Conservation (phyloP, 2,797 vertebrate genomes). For the Emys orbicularis region DNA sequence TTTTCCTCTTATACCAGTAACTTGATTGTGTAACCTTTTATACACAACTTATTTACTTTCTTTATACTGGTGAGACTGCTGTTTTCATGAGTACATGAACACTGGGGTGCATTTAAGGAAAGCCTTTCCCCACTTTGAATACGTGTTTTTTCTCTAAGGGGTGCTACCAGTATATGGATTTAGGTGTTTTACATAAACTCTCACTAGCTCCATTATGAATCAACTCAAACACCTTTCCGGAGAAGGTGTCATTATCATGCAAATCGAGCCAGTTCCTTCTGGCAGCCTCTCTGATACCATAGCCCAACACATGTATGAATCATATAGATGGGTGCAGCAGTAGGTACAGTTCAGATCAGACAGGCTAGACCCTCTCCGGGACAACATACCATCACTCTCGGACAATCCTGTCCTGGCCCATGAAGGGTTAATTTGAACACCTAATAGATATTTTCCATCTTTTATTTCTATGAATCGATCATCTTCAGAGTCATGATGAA, state of each 20-base stretch:
- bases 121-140: slow-evolving; percentile 69
- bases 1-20: background rate
- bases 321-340: background rate
- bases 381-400: background rate
- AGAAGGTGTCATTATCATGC: slow-evolving; percentile 61
- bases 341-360: background rate
- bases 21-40: background rate
- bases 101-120: slow-evolving; percentile 37
- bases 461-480: slow-evolving; percentile 51
- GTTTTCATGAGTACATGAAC: slow-evolving; percentile 35
- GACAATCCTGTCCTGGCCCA: background rate
- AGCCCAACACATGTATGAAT: background rate
- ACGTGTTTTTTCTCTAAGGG: slow-evolving; percentile 42
- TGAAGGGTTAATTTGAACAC: background rate
- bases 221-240: slow-evolving; percentile 57
- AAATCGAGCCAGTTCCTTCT: background rate
- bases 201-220: slow-evolving; percentile 55
- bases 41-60: slow-evolving; percentile 25
- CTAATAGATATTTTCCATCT: background rate
- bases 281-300: background rate
- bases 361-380: background rate
- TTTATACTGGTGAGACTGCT: slow-evolving; percentile 37
- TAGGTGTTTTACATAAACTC: slow-evolving; percentile 52
- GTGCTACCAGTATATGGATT: slow-evolving; percentile 1
- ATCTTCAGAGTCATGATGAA: slow-evolving; percentile 62